Base-by-base conservation (phyloP, 2,797 vertebrate species). In the Schizothorax lantsangensis region DNA sequence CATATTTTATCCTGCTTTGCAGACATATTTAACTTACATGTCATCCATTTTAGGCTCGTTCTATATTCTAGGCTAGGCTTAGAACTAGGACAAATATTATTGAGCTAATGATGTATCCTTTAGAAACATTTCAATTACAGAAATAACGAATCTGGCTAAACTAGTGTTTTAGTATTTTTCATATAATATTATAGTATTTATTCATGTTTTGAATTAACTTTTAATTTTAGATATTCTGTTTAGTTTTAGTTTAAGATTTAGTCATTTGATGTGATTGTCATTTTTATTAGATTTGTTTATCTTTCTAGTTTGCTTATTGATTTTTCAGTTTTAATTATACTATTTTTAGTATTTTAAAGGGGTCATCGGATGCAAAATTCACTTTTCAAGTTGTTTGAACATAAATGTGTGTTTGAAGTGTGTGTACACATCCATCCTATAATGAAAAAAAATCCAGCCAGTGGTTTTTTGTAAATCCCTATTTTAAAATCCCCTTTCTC, bases 1-100 rank as follows among this genome's bases (percentile, higher is more conserved):
- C 89, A 90, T 91, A 88, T 91, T 91, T 90, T 91, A 85, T 91
- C 89, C 89, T 90, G 88, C 92, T 92, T 91, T 88, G 91, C 90
- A 90, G 88, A 87, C 89, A 90, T 21, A 43, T 43, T 91, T 90
- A 86, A 91, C 91, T 89, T 91, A 8, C 54, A 26, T 81, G 52
- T 88, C 87, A 87, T 88, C 90, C 88, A 93, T 82, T 88, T 86
- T 72, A 26, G 49, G 38, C 30, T 69, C 1, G 40, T 59, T 66
- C 73, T 78, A 66, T 38, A 45, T 87, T 83, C 10, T 71, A 19
- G 23, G 43, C 79, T 33, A 71, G 47, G 49, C 64, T 7, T n/a
- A 47, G 19, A 83, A 78, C 64, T 83, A 71, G 64, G 40, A 87
- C 68, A 81, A 79, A 72, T 71, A 23, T 30, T 33, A 33, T 47